Percentiles rank a stretch among this genome's conserved stretches.
Evolutionary conservation across 2,888 invertebrate species (phyloP).

Genomic region (Sepioteuthis lessoniana): DNA sequence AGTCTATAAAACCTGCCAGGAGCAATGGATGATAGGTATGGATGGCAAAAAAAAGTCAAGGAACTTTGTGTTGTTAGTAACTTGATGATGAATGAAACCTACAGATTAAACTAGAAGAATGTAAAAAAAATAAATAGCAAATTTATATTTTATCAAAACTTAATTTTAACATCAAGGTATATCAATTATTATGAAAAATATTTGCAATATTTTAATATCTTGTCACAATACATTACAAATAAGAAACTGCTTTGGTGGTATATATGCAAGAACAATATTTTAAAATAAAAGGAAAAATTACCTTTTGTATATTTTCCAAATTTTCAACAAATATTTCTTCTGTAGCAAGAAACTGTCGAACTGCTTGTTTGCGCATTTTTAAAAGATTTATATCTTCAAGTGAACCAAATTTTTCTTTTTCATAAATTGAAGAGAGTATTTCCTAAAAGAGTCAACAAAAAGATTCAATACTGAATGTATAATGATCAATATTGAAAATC

Average conservation of each 20-base stretch:
- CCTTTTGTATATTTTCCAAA: conserved; percentile 8
- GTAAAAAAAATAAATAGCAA: too few species aligned
- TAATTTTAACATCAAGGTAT: too few species aligned
- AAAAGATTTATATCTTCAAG: not conserved
- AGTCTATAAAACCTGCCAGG: too few species aligned
- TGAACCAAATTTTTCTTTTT: not conserved
- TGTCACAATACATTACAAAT: not conserved
- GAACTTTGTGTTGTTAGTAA: too few species aligned
- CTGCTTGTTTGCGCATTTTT: not conserved
- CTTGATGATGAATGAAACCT: too few species aligned
- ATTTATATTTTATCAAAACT: too few species aligned
- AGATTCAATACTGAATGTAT: too few species aligned
- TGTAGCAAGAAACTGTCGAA: not conserved
- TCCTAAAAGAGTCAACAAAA: not conserved
- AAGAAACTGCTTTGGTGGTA: too few species aligned
- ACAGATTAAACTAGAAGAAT: too few species aligned
- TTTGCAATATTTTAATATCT: not conserved
- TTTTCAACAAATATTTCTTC: conserved; percentile 1
- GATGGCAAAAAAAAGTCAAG: too few species aligned
- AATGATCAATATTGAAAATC: not conserved
- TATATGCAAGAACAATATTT: not conserved
- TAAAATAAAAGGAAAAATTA: not conserved
- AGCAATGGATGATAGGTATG: too few species aligned
- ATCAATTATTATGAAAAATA: too few species aligned
- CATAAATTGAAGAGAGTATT: not conserved